A percentile compares a stretch with the other conserved stretches of the same genome.
Conservation (phyloP, 2,113 vertebrate genomes). For the Machaerirhynchus nigripectus region DNA sequence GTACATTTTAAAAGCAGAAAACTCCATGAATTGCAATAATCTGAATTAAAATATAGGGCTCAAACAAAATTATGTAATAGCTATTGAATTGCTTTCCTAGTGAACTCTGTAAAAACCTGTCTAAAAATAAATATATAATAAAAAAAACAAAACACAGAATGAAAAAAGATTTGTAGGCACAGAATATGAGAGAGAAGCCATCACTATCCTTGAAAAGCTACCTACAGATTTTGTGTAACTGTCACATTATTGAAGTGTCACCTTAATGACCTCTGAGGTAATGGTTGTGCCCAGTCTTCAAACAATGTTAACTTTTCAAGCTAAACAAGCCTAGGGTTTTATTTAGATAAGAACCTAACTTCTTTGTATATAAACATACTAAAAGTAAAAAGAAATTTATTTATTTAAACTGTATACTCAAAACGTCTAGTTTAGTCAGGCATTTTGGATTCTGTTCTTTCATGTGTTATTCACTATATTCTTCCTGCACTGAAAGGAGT, state of each 20-base stretch:
- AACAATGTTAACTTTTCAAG: not conserved
- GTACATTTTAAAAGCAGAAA: not conserved
- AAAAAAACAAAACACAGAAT: not conserved
- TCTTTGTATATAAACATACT: not conserved
- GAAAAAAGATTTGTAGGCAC: not conserved
- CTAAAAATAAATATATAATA: slow-evolving; percentile 6
- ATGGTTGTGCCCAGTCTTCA: not conserved
- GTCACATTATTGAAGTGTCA: not conserved
- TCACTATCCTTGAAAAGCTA: not conserved
- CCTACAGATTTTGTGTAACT: not conserved
- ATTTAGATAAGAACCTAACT: not conserved
- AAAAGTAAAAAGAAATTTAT: not conserved
- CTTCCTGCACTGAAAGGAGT: not conserved
- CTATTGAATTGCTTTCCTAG: not conserved
- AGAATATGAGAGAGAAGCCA: not conserved
- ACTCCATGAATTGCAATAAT: not conserved
- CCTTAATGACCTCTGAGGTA: not conserved
- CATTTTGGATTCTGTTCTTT: not conserved
- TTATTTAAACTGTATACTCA: not conserved
- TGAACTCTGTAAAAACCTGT: not conserved
- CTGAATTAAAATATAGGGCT: not conserved
- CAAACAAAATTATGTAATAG: not conserved
- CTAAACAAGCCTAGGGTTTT: not conserved
- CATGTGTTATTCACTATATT: not conserved
- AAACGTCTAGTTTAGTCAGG: not conserved